phyloP scores from a whole-genome alignment of 1,140 invertebrate species.

The Heliconius hewitsoni region DNA sequence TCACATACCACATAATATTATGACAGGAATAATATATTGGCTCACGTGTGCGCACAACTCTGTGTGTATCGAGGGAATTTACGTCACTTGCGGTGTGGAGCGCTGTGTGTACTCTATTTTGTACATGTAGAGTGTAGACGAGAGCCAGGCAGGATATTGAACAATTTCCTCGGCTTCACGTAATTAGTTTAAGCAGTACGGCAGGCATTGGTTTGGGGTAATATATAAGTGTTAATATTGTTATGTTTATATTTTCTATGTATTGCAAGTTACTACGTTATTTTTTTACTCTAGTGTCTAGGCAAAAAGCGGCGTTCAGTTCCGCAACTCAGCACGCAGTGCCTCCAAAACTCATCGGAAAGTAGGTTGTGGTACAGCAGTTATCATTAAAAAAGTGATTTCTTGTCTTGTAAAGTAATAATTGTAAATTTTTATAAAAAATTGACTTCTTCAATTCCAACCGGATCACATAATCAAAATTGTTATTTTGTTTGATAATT shows the following conservation, averaged over 20 bases:
- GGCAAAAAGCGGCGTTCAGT: too few relatives aligned
- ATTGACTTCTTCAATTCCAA: too few relatives aligned
- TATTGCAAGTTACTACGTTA: too few relatives aligned
- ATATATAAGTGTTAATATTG: not conserved
- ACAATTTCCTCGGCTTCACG: constrained; percentile 34
- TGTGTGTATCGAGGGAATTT: constrained; percentile 38
- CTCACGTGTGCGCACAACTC: constrained; percentile 20
- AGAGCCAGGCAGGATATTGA: constrained; percentile 26
- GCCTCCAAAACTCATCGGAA: too few relatives aligned
- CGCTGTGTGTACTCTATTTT: constrained; percentile 23
- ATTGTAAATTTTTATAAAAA: too few relatives aligned
- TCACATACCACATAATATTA: not conserved
- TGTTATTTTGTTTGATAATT: too few relatives aligned
- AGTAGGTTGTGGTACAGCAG: too few relatives aligned
- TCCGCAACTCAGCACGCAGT: too few relatives aligned
- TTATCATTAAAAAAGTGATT: too few relatives aligned
- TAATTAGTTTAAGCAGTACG: constrained; percentile 21
- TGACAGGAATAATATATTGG: not conserved
- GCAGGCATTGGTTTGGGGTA: not conserved
- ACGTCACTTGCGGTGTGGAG: constrained; percentile 35
- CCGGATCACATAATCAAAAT: too few relatives aligned
- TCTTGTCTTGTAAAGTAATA: too few relatives aligned
- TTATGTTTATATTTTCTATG: not conserved
- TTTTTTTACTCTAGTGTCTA: too few relatives aligned
- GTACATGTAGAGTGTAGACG: constrained; percentile 5